phyloP scores from a whole-genome alignment of 1,140 invertebrate genomes.

The Ctenoplectra terminalis region DNA sequence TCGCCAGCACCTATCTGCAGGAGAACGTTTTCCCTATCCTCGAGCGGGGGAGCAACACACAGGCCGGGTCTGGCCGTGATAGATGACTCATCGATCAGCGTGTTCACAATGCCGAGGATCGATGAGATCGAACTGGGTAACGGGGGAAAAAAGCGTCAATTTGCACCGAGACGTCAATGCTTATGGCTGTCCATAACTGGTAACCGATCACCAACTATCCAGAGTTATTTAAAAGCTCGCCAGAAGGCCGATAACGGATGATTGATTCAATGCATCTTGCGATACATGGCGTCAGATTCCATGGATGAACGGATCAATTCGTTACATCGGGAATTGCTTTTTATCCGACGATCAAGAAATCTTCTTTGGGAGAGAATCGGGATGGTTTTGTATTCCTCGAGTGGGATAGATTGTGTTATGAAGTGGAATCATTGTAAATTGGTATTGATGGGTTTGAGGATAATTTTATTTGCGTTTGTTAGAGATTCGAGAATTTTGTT shows the following conservation, averaged over 20 bases:
- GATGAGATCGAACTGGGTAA: slow-evolving; percentile 49
- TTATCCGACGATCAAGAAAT: not conserved
- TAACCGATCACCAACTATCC: slow-evolving; percentile 28
- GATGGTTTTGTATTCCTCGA: not conserved
- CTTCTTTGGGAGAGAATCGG: no score
- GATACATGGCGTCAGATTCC: not conserved
- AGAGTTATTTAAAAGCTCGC: slow-evolving; percentile 37
- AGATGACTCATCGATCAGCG: slow-evolving; percentile 65
- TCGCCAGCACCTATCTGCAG: slow-evolving; percentile 70
- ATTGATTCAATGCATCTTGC: slow-evolving; percentile 29
- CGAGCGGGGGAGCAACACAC: slow-evolving; percentile 37
- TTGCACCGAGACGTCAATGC: slow-evolving; percentile 66
- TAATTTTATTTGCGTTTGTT: no score
- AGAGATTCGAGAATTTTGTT: no score
- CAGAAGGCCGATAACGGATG: not conserved
- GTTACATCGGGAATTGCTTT: not conserved
- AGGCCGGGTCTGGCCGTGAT: slow-evolving; percentile 46
- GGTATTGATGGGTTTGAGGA: no score
- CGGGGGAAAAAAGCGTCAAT: slow-evolving; percentile 43
- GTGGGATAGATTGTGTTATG: not conserved
- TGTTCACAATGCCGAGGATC: slow-evolving; percentile 40
- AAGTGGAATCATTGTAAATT: no score
- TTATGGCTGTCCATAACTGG: slow-evolving; percentile 1
- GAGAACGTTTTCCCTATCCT: slow-evolving; percentile 66
- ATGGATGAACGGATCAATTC: not conserved